Base-by-base conservation (phyloP, 2,888 invertebrate genomes). In the Bibio marci region DNA sequence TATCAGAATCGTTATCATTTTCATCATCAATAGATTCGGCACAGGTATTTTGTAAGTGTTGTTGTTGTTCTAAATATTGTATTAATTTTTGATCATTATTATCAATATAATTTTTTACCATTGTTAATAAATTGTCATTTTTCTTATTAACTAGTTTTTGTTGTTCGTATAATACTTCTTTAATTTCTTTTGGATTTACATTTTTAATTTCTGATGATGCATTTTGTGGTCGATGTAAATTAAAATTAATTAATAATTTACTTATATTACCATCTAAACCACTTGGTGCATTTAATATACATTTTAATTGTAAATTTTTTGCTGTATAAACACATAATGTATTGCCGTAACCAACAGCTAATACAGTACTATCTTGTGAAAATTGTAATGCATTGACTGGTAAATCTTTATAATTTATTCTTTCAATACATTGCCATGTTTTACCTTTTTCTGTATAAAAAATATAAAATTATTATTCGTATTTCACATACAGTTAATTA, bases 351-450 rank as follows among this genome's bases (percentile, higher is more conserved):
- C 71, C 72, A 12, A 78, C 75, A 5, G 74, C 80, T 31, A 86
- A 52, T 18, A 83, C 54, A 1, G 83, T 80, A n/a, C 81, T 81
- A 57, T 86, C 85, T 41, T 68, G 64, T 1, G 80, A 76, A 57
- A 83, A 83, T 33, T 67, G 67, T 3, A 74, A 63, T 30, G 69
- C 66, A 15, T 66, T 64, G 17, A 75, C 65, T 1, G 66, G 56
- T 14, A 73, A 54, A 45, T 72, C 63, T 37, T 73, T 66, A 49
- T 78, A 83, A 41, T 61, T 68, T 1, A 74, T 74, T 17, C 70
- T 62, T 22, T 69, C 70, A 26, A 70, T 64, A 52, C 79, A 80
- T 41, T 56, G 64, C 83, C 85, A 85, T 42, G 66, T 65, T 38
- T 59, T 60, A n/a, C 63, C 63, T 40, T 64, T 63, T 46, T 65